Evolutionary conservation across 2,888 invertebrate species (phyloP), one percentile per base, ranked within the genome.

Genomic region (Scaptomyza tumidula): DNA sequence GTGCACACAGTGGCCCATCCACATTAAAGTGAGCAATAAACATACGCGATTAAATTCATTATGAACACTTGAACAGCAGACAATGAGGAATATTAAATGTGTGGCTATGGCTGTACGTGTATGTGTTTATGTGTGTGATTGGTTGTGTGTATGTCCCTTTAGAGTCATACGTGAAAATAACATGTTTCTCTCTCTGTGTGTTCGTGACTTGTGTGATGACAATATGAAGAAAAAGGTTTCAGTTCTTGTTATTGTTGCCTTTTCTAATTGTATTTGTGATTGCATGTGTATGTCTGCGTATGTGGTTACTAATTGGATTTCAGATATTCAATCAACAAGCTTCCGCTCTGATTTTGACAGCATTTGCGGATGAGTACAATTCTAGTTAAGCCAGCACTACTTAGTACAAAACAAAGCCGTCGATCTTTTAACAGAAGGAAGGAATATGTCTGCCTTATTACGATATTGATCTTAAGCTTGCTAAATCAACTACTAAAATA

Each of bases 1-100:
- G 46, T 46, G 19, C 31, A 48, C 45, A 33, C 10, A 10, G 33
- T 31, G 19, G 52, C 53, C 29, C 37, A 44, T 31, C 49, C 48
- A 50, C 31, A 71, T 59, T 77, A 88, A 85, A 89, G 88, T 89
- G 88, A 89, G 90, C 89, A 89, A 90, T 90, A 89, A 91, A 90
- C 89, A 90, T 90, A 90, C 86, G 89, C 91, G 91, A 91, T 91
- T 90, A 90, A 90, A 90, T 90, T 91, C 90, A 91, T 90, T 90
- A 89, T 83, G 85, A 89, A 88, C 89, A 89, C 87, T 90, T 85
- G 90, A 88, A 79, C 66, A 75, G 72, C 76, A 78, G 67, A 87
- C 85, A 87, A 86, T 82, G 44, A 19, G 66, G 88, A 70, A 85
- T 82, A 79, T 78, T 68, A 76, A 87, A 80, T 56, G 48, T 64